Base-by-base conservation (phyloP, 1,140 invertebrate species). In the Aphis craccivora region DNA sequence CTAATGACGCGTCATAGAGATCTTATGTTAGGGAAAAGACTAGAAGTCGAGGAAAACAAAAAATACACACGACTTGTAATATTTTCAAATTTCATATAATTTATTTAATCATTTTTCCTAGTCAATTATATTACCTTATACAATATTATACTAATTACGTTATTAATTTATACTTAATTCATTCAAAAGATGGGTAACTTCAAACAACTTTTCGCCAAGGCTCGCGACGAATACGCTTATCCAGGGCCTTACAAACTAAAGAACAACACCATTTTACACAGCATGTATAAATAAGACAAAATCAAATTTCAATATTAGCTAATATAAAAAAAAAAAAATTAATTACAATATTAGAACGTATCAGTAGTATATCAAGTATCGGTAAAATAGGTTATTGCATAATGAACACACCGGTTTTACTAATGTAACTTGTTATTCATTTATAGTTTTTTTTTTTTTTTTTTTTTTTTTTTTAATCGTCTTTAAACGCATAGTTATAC, bases 391-490 rank as follows among this genome's bases (percentile, higher is more conserved):
- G 81, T 93, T 93, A 93, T 93, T 93, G 81, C 91, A 84, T 93
- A 93, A 93, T 93, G 91, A 92, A 92, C 81, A 93, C 91, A 55
- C 91, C 35, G 81, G 81, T 83, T 55, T 86, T 93, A 92, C 67
- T 93, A 53, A 55, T 86, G 48, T 93, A 93, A 93, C 48, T 45
- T 83, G 76, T 91, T 93, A 84, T 93, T 93, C 48, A 48, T 60
- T 89, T 55, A 53, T 25, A 67, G 37, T 37, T 91, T 91, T 20
- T n/a, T 37, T 8, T 20, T 51, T 53, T 37, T 53, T 37, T 91
- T 91, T 20, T n/a, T 37, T 8, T 20, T 51, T 53, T 37, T 53
- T 35, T 25, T 90, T 90, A 67, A 90, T 60, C 35, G 35, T 60
- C n/a, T 90, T 89, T 53, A 37, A 35, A 89, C 45, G 35, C 35